These are phyloP conservation scores for Drosophila busckii DNA, from an alignment of 1,140 invertebrate genomes.

Conservation along the genomic window DNA sequence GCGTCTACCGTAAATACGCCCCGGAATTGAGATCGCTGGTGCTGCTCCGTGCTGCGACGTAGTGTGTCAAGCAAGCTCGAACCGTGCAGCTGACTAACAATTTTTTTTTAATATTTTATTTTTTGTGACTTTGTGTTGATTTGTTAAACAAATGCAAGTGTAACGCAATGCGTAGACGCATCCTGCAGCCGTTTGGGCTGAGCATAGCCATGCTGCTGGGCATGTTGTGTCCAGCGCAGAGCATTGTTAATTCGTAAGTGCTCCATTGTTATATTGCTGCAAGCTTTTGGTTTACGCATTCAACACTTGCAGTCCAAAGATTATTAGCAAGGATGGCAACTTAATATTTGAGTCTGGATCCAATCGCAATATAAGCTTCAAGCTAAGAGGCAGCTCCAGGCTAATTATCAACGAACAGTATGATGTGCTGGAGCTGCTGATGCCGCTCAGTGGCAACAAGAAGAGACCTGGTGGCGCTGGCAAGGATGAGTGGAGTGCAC, in stretches of 20 bases:
- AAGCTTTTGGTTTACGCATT: background rate
- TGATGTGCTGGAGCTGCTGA: conserved; percentile 79
- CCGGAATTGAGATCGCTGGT: conserved; percentile 22
- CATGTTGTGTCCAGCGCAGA: conserved; percentile 16
- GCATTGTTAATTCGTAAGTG: conserved; percentile 71
- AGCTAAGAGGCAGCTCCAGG: conserved; percentile 81
- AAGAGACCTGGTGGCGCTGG: conserved; percentile 29
- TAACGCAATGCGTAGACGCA: background rate
- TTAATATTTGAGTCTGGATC: conserved; percentile 83
- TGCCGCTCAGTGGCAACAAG: conserved; percentile 25
- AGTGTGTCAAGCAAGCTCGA: background rate
- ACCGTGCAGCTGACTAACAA: background rate
- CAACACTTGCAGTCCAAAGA: conserved; percentile 80
- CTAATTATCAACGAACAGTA: conserved; percentile 83
- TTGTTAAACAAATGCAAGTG: conserved; percentile 13
- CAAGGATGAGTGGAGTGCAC: conserved; percentile 46
- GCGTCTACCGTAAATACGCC: conserved; percentile 30
- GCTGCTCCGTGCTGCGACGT: background rate
- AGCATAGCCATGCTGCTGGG: conserved; percentile 19
- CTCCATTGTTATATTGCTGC: no score
- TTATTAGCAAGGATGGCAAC: conserved; percentile 83
- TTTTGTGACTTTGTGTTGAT: conserved; percentile 4
- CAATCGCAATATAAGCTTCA: conserved; percentile 84
- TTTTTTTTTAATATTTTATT: background rate
- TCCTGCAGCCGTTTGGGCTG: conserved; percentile 14